Evolutionary conservation across 2,797 vertebrate species (phyloP).

Genomic region (Neostethus bicornis): DNA sequence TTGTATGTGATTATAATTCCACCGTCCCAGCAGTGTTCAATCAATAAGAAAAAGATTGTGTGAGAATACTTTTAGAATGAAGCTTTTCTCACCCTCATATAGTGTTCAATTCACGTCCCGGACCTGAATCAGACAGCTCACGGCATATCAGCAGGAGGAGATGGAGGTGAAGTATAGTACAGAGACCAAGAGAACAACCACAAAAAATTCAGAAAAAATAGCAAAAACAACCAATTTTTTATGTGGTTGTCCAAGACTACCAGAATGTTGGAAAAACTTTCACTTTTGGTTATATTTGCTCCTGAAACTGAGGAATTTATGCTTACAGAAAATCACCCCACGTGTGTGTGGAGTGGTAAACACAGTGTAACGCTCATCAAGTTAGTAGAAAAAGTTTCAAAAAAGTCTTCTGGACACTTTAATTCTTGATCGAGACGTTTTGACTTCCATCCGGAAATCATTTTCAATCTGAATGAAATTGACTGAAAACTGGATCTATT

Average conservation of each 20-base stretch:
- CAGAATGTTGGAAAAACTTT: background rate
- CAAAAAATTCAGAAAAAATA: background rate
- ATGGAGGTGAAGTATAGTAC: background rate
- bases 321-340: too few species aligned
- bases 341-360: too few species aligned
- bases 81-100: conserved; percentile 12
- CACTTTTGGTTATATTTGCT: too few species aligned
- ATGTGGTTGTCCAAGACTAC: background rate
- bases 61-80: background rate
- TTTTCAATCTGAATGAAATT: too few species aligned
- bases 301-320: too few species aligned
- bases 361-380: too few species aligned
- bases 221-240: background rate
- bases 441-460: too few species aligned
- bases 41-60: background rate
- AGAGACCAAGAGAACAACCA: background rate
- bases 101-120: background rate
- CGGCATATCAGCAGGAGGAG: background rate
- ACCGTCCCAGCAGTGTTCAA: background rate
- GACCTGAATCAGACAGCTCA: conserved; percentile 1
- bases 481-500: too few species aligned
- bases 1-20: background rate
- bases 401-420: too few species aligned
- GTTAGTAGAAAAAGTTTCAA: too few species aligned
- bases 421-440: too few species aligned